Conservation (phyloP, 2,888 invertebrate genomes). For the Gonocerus acuteangulatus region DNA sequence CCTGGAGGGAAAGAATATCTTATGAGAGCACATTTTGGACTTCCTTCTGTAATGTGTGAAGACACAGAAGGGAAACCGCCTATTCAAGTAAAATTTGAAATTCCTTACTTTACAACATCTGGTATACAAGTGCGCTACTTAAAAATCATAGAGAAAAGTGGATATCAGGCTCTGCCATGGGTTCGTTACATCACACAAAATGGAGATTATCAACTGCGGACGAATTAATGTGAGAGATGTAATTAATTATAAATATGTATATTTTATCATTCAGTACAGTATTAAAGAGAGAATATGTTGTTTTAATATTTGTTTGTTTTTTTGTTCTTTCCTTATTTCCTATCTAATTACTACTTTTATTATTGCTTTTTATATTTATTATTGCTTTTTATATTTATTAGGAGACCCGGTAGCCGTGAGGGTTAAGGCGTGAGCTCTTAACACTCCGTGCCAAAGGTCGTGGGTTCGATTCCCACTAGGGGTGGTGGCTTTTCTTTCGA, state of each 20-base stretch:
- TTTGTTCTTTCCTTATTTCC: too few relatives aligned
- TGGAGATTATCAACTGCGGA: conserved; percentile 61
- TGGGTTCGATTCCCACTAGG: too few relatives aligned
- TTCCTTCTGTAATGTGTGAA: conserved; percentile 56
- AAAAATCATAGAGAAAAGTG: conserved; percentile 64
- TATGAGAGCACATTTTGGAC: conserved; percentile 59
- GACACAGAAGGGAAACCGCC: conserved; percentile 58
- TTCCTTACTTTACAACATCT: conserved; percentile 63
- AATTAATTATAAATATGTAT: conserved; percentile 11
- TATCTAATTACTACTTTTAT: too few relatives aligned
- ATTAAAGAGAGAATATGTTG: conserved; percentile 20
- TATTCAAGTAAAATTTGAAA: conserved; percentile 59
- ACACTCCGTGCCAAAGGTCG: too few relatives aligned
- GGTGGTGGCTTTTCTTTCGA: too few relatives aligned
- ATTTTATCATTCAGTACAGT: conserved; percentile 12
- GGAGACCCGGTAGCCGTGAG: too few relatives aligned
- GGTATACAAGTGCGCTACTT: conserved; percentile 62
- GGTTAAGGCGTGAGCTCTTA: too few relatives aligned
- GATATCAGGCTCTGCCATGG: conserved; percentile 63
- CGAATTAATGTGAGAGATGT: conserved; percentile 38
- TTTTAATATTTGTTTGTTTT: conserved; percentile 3
- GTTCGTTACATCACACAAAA: conserved; percentile 64
- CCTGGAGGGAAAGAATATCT: conserved; percentile 61
- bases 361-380: too few relatives aligned
- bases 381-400: too few relatives aligned